Evolutionary conservation across 1,140 invertebrate species (phyloP).

Genomic region (Atopsyche davidsoni): DNA sequence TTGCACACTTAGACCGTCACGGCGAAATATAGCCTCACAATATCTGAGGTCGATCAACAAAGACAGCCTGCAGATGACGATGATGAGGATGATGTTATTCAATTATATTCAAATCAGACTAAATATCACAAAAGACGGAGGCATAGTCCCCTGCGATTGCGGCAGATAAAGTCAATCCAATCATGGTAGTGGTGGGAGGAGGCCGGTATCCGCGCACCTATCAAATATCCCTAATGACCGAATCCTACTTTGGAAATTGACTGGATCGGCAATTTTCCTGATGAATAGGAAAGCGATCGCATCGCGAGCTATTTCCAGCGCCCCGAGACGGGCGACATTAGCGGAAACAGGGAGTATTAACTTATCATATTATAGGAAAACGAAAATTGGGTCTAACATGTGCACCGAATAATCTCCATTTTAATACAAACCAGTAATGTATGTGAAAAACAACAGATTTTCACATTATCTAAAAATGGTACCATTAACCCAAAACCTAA

Average conservation of each 20-base stretch:
- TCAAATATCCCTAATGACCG: constrained; percentile 29
- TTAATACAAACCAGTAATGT: background rate
- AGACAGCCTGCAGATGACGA: no score
- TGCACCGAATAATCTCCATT: background rate
- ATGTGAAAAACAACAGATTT: background rate
- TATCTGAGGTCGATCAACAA: no score
- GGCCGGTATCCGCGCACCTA: constrained; percentile 23
- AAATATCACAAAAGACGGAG: no score
- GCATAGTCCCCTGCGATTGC: no score
- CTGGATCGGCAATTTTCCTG: constrained; percentile 7
- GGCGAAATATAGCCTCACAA: no score
- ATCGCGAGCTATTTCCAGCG: background rate
- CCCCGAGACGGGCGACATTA: background rate
- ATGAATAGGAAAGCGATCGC: constrained; percentile 4
- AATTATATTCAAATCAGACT: no score
- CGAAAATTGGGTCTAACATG: background rate
- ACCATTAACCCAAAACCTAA: no score
- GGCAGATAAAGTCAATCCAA: constrained; percentile 26
- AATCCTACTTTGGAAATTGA: constrained; percentile 19
- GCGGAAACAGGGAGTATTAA: constrained; percentile 1
- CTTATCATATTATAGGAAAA: constrained; percentile 6
- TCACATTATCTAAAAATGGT: no score
- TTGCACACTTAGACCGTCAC: no score
- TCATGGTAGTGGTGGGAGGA: constrained; percentile 21
- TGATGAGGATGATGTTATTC: no score